phyloP scores from a whole-genome alignment of 2,888 invertebrate species.

The Synergus laeviventris region DNA sequence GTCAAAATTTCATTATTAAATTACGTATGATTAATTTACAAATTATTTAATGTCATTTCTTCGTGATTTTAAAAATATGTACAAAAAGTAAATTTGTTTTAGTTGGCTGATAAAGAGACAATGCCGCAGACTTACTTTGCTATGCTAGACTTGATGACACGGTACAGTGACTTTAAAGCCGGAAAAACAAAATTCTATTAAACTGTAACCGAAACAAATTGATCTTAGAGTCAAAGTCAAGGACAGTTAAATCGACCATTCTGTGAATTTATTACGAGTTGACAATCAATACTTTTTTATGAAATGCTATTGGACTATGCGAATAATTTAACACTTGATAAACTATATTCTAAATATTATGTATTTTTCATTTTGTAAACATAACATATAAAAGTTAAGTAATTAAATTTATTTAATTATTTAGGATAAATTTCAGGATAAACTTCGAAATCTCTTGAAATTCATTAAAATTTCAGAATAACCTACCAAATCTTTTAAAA shows the following conservation, averaged over 20 bases:
- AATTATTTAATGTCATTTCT: no score
- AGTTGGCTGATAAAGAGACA: not conserved
- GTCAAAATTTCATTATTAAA: not conserved
- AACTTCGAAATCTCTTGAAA: no score
- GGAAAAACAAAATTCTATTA: conserved; percentile 32
- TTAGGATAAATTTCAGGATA: no score
- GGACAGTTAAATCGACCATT: not conserved
- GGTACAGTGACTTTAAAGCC: conserved; percentile 15
- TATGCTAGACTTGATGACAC: not conserved
- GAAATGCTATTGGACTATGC: not conserved
- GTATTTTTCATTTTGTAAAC: no score
- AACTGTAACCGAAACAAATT: conserved; percentile 28
- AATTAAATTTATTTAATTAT: no score
- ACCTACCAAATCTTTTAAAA: no score
- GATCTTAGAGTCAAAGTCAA: conserved; percentile 34
- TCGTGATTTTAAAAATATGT: no score
- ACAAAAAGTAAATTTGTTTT: no score
- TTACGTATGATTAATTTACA: no score
- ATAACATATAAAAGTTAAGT: no score
- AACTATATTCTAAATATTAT: not conserved
- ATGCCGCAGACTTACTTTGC: not conserved
- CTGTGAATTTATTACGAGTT: not conserved
- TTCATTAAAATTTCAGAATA: no score
- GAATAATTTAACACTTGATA: not conserved
- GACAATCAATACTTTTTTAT: not conserved